Evolutionary conservation across 2,113 vertebrate species (phyloP).

Genomic region (Nothocercus nigrocapillus): DNA sequence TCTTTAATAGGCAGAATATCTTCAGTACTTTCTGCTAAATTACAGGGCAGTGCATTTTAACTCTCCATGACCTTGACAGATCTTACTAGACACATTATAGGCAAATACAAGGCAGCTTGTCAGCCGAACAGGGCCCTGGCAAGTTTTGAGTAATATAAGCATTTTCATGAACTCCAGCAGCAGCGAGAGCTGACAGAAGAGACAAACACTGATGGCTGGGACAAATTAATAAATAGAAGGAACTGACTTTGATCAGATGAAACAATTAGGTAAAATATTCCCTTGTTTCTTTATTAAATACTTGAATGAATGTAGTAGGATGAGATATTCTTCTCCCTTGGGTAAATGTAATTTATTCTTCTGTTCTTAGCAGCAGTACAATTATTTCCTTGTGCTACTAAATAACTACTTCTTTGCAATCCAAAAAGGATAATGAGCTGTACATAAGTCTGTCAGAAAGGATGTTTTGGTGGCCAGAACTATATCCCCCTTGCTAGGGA

Average conservation of each 20-base stretch:
- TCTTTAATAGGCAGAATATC: neutral
- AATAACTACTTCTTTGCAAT: neutral
- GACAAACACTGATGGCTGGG: neutral
- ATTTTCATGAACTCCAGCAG: neutral
- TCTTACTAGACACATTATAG: neutral
- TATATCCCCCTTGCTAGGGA: neutral
- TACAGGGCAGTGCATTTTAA: neutral
- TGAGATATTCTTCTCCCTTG: neutral
- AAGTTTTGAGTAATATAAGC: neutral
- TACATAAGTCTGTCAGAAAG: rapidly evolving
- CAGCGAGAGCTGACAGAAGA: neutral
- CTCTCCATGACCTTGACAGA: neutral
- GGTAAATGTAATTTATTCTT: neutral
- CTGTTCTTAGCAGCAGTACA: neutral
- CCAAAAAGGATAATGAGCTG: neutral
- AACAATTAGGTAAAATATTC: neutral
- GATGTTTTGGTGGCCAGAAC: neutral
- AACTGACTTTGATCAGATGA: neutral
- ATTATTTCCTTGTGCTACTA: neutral
- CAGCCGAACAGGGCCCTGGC: neutral
- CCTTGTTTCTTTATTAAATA: neutral
- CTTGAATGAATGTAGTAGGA: neutral
- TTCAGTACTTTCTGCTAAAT: neutral
- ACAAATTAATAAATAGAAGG: neutral
- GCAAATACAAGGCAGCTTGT: neutral